Conservation (phyloP, 2,888 invertebrate species). For the Chrysina gloriosa region DNA sequence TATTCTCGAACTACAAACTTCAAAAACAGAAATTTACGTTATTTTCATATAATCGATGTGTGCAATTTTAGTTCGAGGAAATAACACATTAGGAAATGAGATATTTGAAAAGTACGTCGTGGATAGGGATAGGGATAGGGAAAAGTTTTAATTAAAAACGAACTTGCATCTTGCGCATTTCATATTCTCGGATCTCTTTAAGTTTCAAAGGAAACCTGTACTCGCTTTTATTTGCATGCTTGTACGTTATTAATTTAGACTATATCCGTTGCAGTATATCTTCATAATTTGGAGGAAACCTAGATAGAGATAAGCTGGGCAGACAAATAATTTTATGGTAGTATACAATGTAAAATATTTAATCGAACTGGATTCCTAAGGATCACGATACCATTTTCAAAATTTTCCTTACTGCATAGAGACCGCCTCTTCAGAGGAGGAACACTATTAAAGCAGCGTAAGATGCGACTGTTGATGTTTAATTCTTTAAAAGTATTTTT, state of each 20-base stretch:
- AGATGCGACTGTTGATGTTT: no score
- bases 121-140: slow-evolving; percentile 9
- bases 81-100: slow-evolving; percentile 17
- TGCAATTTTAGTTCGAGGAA: slow-evolving; percentile 16
- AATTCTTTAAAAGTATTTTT: no score
- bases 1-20: slow-evolving; percentile 17
- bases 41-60: slow-evolving; percentile 8
- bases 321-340: no score
- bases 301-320: no score
- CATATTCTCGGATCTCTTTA: slow-evolving; percentile 1
- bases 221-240: not conserved
- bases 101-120: slow-evolving; percentile 18
- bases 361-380: no score
- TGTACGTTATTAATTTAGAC: not conserved
- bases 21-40: slow-evolving; percentile 16
- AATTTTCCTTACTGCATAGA: no score
- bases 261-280: no score
- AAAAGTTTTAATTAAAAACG: slow-evolving; percentile 24
- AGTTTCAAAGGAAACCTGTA: not conserved
- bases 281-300: no score
- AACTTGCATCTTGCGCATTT: slow-evolving; percentile 8
- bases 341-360: no score
- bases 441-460: no score
- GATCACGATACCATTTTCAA: no score
- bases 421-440: no score